phyloP scores from a whole-genome alignment of 2,888 invertebrate genomes.

The Drosophila heteroneura region DNA sequence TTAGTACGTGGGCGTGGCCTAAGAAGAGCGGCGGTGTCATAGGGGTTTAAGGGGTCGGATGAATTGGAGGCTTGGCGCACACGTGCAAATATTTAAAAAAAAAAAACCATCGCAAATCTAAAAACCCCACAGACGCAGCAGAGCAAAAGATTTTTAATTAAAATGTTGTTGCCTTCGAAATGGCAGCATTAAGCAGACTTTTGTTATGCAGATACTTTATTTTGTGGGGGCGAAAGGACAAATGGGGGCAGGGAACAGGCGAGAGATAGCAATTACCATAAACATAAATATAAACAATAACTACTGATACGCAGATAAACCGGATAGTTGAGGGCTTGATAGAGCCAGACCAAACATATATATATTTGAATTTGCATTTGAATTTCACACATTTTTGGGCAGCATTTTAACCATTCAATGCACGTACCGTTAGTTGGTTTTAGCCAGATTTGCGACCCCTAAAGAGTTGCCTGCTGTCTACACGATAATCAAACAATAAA shows the following conservation, averaged over 20 bases:
- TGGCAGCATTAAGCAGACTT: slow-evolving; percentile 44
- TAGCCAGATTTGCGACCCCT: background rate
- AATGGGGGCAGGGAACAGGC: background rate
- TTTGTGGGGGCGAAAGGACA: background rate
- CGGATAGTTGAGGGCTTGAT: slow-evolving; percentile 18
- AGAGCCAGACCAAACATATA: background rate
- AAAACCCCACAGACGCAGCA: slow-evolving; percentile 41
- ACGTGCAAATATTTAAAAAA: slow-evolving; percentile 40
- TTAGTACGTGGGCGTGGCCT: slow-evolving; percentile 23
- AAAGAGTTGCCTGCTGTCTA: slow-evolving; percentile 16
- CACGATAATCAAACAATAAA: slow-evolving; percentile 11
- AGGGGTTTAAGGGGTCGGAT: background rate
- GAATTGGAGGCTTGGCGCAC: slow-evolving; percentile 24
- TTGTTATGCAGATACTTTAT: slow-evolving; percentile 47
- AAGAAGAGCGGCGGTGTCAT: background rate
- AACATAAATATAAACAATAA: slow-evolving; percentile 29
- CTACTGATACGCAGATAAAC: slow-evolving; percentile 46
- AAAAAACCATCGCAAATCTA: slow-evolving; percentile 5
- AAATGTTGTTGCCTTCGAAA: slow-evolving; percentile 47
- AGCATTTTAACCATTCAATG: slow-evolving; percentile 32
- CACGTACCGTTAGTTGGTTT: slow-evolving; percentile 30
- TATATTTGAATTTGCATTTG: slow-evolving; percentile 41
- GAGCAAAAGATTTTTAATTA: slow-evolving; percentile 57
- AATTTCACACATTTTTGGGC: slow-evolving; percentile 16
- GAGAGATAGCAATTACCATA: background rate